Base-by-base conservation (phyloP, 2,113 vertebrate genomes). In the Chlorodrepanis virens region DNA sequence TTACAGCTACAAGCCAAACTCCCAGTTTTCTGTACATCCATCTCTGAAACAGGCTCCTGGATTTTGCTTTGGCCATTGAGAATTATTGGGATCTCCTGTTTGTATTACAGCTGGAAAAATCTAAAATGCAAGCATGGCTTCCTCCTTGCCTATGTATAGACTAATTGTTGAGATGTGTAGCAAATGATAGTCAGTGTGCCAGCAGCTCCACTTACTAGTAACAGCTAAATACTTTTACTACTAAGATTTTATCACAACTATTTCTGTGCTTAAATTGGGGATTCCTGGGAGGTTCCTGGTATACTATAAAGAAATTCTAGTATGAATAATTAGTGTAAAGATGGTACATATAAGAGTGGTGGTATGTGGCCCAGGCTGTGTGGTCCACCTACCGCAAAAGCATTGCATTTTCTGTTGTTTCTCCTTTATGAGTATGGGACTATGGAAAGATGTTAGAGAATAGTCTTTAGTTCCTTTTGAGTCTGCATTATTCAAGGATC, bases 161-260 rank as follows among this genome's bases (percentile, higher is more conserved):
- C 23, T 45, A 49, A 6, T 0, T 42, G 28, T 47, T 80, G 33
- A 56, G 39, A 13, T 50, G 14, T 31, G 24, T 60, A n/a, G 31
- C 35, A 85, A 35, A 37, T 17, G 4, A 31, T 20, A 56, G 53
- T 33, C 40, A 27, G 3, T 42, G 39, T 79, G 33, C 21, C 42
- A 52, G 5, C 16, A 69, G 44, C 33, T 79, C 31, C 31, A 12
- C n/a, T 87, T 37, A 23, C 1, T 45, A 68, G 21, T 60, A 64
- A 69, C 19, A 60, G 16, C 23, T 53, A 53, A 54, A 27, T 79
- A 59, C 4, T 70, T 91, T 23, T 63, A 8, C 33, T 23, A 16
- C 6, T 24, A 33, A 45, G n/a, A 37, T 54, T 64, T 75, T 20
- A 59, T 33, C 0, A 0, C 44, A 79, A 1, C 4, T 11, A 35